Conservation (phyloP, 2,888 invertebrate species). For the Agriopis leucophaearia region DNA sequence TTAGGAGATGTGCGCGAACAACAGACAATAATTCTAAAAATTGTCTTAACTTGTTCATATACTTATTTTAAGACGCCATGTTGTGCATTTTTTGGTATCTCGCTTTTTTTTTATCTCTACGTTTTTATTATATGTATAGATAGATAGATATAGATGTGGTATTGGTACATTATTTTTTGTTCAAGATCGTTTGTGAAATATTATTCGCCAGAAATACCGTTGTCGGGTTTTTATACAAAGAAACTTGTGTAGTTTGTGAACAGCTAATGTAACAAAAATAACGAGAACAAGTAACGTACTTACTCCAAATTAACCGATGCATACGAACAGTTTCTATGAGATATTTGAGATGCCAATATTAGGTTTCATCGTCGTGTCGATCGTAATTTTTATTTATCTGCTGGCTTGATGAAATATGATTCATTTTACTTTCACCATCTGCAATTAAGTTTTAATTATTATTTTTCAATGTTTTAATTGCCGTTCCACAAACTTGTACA, state of each 20-base stretch:
- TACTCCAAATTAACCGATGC: constrained; percentile 6
- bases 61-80: too few species aligned
- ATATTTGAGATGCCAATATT: constrained; percentile 74
- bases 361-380: constrained; percentile 67
- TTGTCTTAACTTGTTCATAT: too few species aligned
- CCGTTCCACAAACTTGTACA: neutral
- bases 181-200: too few species aligned
- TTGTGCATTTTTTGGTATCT: too few species aligned
- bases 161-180: too few species aligned
- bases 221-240: neutral
- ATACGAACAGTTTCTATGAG: constrained; percentile 49
- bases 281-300: constrained; percentile 1
- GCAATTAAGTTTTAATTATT: constrained; percentile 45
- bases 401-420: constrained; percentile 69
- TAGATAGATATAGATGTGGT: too few species aligned
- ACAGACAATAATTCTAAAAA: too few species aligned
- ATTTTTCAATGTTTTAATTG: constrained; percentile 26
- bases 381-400: constrained; percentile 78
- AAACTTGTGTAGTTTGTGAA: neutral
- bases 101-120: too few species aligned
- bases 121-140: too few species aligned
- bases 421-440: constrained; percentile 64
- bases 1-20: too few species aligned
- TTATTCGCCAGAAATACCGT: too few species aligned
- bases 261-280: constrained; percentile 4